Evolutionary conservation across 2,797 vertebrate species (phyloP), one percentile per base, ranked within the genome.

Genomic region (Muscicapa striata): DNA sequence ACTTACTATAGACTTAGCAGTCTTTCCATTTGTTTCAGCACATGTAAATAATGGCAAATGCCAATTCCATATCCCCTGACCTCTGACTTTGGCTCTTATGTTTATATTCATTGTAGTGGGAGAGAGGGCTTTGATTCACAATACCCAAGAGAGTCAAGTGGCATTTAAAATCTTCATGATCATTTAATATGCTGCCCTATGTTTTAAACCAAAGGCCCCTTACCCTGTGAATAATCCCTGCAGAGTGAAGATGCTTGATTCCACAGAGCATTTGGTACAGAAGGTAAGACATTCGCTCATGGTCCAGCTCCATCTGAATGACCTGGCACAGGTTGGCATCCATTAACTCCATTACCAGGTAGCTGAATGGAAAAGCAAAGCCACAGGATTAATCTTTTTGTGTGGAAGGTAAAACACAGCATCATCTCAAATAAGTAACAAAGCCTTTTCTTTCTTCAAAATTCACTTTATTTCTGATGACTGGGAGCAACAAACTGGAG

Each of bases 221-320:
- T 98, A 99, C 99, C 98, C 99, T 99, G 98, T 99, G 99, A 96
- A 99, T 99, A 94, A 99, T 99, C 93, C 99, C 99, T 40, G 99
- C 99, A 46, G 99, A 99, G 97, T 99, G 99, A 97, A 99, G 99
- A 95, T 99, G 99, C 95, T 99, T 99, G 98, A 99, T 99, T 70
- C 99, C 99, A 95, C 99, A 99, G 85, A 99, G 94, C 99, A 99
- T 99, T 98, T 99, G 99, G 98, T 99, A 99, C 58, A 99, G 98
- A 90, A 99, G 98, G 93, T 99, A 99, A 95, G 99, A 99, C 99
- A 99, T 99, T 97, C 99, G 97, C 95, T 99, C 99, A 10, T 99
- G 99, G 97, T 99, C 99, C 66, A 99, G 97, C 97, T 99, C 99
- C 99, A 99, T 99, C 97, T 99, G 99, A 98, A 99, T 99, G 97